phyloP scores from a whole-genome alignment of 2,113 vertebrate species.

The Solea senegalensis region DNA sequence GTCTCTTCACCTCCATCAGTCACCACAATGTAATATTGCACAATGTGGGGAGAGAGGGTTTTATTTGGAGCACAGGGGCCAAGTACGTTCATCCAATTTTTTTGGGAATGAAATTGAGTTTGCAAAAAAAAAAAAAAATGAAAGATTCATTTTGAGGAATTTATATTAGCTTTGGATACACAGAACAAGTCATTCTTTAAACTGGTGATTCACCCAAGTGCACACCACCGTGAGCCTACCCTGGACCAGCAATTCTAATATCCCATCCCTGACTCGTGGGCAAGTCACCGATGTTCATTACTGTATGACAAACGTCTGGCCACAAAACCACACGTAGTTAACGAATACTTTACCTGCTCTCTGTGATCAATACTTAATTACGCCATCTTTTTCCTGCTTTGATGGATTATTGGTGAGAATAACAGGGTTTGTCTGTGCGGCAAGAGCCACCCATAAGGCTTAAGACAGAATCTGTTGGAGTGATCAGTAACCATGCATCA shows the following conservation, averaged over 20 bases:
- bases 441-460: constrained; percentile 36
- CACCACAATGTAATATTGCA: constrained; percentile 40
- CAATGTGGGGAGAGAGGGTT: constrained; percentile 4
- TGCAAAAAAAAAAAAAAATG: constrained; percentile 11
- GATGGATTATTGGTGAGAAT: constrained; percentile 63
- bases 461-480: constrained; percentile 51
- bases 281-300: constrained; percentile 26
- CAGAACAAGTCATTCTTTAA: constrained; percentile 24
- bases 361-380: constrained; percentile 77
- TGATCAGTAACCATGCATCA: constrained; percentile 62
- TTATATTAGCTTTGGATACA: constrained; percentile 12
- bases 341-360: constrained; percentile 51
- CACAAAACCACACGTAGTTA: constrained; percentile 36
- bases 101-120: constrained; percentile 17
- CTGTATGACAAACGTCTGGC: constrained; percentile 48
- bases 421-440: constrained; percentile 34
- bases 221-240: constrained; percentile 2
- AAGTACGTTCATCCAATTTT: constrained; percentile 19
- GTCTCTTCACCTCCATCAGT: constrained; percentile 12
- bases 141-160: constrained; percentile 25
- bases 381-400: constrained; percentile 54
- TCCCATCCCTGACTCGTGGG: constrained; percentile 13
- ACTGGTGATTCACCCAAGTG: constrained; percentile 29
- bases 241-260: constrained; percentile 14
- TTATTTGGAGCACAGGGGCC: constrained; percentile 21